These are phyloP conservation scores for Apistogramma diplotaenia DNA, from an alignment of 2,113 vertebrate genomes.

Conservation along the genomic window DNA sequence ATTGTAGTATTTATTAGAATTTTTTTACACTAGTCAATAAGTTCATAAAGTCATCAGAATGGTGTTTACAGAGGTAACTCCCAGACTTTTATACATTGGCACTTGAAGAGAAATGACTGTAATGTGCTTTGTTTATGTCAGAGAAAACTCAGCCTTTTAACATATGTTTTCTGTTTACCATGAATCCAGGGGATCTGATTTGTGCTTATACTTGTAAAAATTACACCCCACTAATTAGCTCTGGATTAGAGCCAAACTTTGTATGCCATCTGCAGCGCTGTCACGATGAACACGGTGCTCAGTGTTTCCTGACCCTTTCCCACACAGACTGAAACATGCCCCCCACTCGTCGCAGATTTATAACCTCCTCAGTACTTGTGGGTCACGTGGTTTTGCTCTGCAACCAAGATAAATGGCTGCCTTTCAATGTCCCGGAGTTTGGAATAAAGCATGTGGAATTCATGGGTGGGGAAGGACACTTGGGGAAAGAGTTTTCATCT, in stretches of 20 bases:
- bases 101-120: too few species aligned
- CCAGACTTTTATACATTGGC: too few species aligned
- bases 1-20: too few species aligned
- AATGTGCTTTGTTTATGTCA: not conserved
- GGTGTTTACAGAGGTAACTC: too few species aligned
- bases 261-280: conserved; percentile 45
- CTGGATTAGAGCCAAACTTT: conserved; percentile 42
- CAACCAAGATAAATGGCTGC: conserved; percentile 55
- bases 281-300: conserved; percentile 43
- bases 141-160: not conserved
- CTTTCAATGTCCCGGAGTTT: conserved; percentile 50
- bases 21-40: too few species aligned
- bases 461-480: conserved; percentile 49
- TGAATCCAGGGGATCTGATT: not conserved
- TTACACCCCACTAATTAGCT: conserved; percentile 33
- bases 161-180: not conserved
- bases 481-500: conserved; percentile 27
- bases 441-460: conserved; percentile 47
- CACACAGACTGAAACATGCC: conserved; percentile 47
- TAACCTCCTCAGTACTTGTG: conserved; percentile 31
- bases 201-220: conserved; percentile 28
- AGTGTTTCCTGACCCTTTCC: conserved; percentile 57
- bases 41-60: too few species aligned
- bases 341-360: conserved; percentile 55
- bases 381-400: conserved; percentile 8